Percentiles rank a stretch among this genome's conserved stretches.
Evolutionary conservation across 2,797 vertebrate genomes (phyloP).

Genomic region (Gallinago solitaria): DNA sequence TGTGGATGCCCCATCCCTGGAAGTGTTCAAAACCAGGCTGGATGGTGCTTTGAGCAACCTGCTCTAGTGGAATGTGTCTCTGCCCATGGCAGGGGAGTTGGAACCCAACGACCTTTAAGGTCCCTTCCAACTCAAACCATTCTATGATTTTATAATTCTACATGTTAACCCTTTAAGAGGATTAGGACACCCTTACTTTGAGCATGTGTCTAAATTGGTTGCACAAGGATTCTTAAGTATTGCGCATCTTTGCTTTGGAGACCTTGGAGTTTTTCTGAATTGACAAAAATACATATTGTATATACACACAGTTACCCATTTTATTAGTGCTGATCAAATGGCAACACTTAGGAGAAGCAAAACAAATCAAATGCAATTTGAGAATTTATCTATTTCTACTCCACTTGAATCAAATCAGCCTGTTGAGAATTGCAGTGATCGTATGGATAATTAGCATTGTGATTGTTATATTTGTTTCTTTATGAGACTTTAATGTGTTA

Average conservation of each 20-base stretch:
- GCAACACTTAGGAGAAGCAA: not conserved
- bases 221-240: not conserved
- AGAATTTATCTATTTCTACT: slow-evolving; percentile 19
- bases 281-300: not conserved
- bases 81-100: no score
- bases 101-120: no score
- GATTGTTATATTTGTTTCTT: slow-evolving; percentile 32
- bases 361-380: not conserved
- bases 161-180: not conserved
- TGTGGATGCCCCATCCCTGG: no score
- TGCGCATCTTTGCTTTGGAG: not conserved
- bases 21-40: no score
- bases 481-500: not conserved
- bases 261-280: not conserved
- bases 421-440: not conserved
- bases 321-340: not conserved
- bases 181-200: not conserved
- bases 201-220: not conserved
- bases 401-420: not conserved
- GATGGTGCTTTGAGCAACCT: no score
- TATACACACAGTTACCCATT: not conserved
- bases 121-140: no score
- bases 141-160: no score
- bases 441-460: slow-evolving; percentile 30
- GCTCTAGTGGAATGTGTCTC: no score